phyloP scores from a whole-genome alignment of 2,113 vertebrate species.

The Xenopus laevis region DNA sequence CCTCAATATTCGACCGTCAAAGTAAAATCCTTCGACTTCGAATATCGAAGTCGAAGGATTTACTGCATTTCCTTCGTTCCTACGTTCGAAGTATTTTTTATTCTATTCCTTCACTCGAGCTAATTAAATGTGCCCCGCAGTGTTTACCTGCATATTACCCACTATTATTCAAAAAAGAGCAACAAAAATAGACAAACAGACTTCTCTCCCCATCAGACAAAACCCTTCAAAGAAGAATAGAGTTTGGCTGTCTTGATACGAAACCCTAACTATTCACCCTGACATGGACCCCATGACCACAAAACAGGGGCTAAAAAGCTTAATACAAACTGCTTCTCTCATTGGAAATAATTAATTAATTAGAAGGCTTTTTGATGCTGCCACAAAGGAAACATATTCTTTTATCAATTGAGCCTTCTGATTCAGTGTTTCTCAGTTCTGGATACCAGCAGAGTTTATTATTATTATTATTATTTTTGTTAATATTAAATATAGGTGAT shows the following conservation, averaged over 20 bases:
- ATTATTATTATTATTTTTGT: too few species aligned
- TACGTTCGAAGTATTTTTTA: too few species aligned
- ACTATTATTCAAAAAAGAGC: too few species aligned
- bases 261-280: neutral
- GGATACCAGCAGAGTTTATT: neutral
- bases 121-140: too few species aligned
- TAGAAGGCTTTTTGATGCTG: constrained; percentile 5
- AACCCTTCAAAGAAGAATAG: neutral
- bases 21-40: too few species aligned
- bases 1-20: too few species aligned
- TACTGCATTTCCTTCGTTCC: too few species aligned
- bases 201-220: neutral
- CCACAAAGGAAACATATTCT: constrained; percentile 19
- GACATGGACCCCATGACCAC: neutral
- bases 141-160: too few species aligned
- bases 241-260: neutral
- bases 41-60: too few species aligned
- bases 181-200: too few species aligned
- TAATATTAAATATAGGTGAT: too few species aligned
- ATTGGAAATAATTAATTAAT: neutral
- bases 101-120: too few species aligned
- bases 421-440: neutral
- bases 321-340: constrained; percentile 7
- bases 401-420: constrained; percentile 14
- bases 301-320: neutral